Evolutionary conservation across 2,113 vertebrate genomes (phyloP), one percentile per base, ranked within the genome.

Genomic region (Ciconia maguari): DNA sequence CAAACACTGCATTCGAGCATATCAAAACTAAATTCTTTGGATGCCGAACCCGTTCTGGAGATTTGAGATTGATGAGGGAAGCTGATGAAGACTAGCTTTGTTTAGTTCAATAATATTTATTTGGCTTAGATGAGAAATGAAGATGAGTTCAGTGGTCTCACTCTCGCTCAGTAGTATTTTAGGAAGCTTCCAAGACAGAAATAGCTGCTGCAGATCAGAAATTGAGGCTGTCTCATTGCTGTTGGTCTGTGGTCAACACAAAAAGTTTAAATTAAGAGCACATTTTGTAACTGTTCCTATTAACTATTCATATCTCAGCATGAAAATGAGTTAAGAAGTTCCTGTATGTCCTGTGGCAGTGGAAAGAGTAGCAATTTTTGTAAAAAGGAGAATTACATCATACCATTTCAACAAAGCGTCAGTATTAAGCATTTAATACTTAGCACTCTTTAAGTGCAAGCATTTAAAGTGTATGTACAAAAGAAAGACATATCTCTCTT

Each of bases 181-280:
- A 86, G 87, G 94, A 96, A 94, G 24, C 42, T 87, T 87, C 49
- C 1, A 17, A 76, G 75, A 74, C 21, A 83, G 75, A 93, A 97
- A 91, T 95, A 96, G 70, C 83, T 87, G 44, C 57, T 93, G 74
- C 52, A 44, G 62, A 80, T 95, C 71, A 87, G 87, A 87, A 84
- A 71, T 54, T 64, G 57, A 65, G 66, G n/a, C 49, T 81, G 46
- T 62, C 51, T 89, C 57, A 8, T 68, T 82, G 71, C 74, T 77
- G 9, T 61, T 87, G 51, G 62, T 82, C 70, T 84, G 83, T 58
- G 77, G 82, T 84, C 55, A 60, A 54, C 62, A 74, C 11, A 80
- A 44, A 83, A 84, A 16, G 42, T 68, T 93, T 19, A 91, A 75
- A 91, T 93, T 78, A 91, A 83, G 88, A 85, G 60, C 54, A 61